These are phyloP conservation scores for Sphaeramia orbicularis DNA, from an alignment of 2,797 vertebrate genomes.

Conservation along the genomic window DNA sequence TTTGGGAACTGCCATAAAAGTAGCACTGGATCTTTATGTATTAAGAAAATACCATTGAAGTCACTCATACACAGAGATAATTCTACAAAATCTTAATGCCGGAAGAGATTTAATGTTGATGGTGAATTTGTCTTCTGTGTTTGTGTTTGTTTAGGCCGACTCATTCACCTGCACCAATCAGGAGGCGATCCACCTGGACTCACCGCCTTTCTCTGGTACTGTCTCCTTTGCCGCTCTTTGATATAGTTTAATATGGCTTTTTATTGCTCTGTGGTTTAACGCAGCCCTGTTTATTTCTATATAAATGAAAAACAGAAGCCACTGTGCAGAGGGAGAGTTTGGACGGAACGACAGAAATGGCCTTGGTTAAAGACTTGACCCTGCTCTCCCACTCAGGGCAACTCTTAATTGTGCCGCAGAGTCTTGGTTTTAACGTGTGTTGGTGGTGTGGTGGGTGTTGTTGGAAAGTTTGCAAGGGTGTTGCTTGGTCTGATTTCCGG, in stretches of 20 bases:
- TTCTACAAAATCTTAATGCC: no score
- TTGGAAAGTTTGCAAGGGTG: slow-evolving; percentile 76
- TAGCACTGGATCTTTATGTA: no score
- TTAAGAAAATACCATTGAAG: no score
- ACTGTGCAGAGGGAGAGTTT: slow-evolving; percentile 34
- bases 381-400: slow-evolving; percentile 45
- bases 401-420: slow-evolving; percentile 57
- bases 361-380: slow-evolving; percentile 44
- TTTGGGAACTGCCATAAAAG: no score
- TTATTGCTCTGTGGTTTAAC: slow-evolving; percentile 19
- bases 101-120: no score
- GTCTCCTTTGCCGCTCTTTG: slow-evolving; percentile 12
- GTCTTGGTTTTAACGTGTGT: slow-evolving; percentile 54
- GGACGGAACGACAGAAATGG: slow-evolving; percentile 35
- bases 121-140: no score
- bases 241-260: no score
- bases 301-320: slow-evolving; percentile 25
- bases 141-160: slow-evolving; percentile 87
- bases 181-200: slow-evolving; percentile 94
- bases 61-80: no score
- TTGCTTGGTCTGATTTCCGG: slow-evolving; percentile 75
- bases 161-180: slow-evolving; percentile 93
- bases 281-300: slow-evolving; percentile 17
- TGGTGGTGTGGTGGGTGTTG: slow-evolving; percentile 66
- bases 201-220: slow-evolving; percentile 86